Conservation (phyloP, 2,888 invertebrate genomes). For the Nemapogon koenigi region DNA sequence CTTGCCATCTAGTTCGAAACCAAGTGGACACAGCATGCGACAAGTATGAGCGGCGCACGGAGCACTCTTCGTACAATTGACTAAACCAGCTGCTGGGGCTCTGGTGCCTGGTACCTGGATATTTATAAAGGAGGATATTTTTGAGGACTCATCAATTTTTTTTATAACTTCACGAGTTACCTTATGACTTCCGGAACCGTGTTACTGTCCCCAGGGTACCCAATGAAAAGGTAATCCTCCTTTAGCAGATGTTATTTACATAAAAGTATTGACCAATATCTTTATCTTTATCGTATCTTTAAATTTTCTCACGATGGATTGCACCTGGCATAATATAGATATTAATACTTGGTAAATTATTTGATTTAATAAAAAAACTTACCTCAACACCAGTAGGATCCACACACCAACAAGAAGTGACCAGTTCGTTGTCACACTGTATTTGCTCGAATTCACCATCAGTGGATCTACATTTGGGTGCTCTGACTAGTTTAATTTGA, state of each 20-base stretch:
- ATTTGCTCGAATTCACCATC: conserved; percentile 79
- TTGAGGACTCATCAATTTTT: too few relatives aligned
- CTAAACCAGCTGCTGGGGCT: conserved; percentile 67
- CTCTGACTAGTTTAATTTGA: conserved; percentile 51
- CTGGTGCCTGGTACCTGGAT: conserved; percentile 72
- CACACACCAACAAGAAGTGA: conserved; percentile 84
- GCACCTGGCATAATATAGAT: too few relatives aligned
- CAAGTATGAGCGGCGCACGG: conserved; percentile 83
- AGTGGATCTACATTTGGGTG: conserved; percentile 74
- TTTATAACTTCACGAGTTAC: too few relatives aligned
- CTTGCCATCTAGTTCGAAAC: conserved; percentile 72
- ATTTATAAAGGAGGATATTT: too few relatives aligned
- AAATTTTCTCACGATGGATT: too few relatives aligned
- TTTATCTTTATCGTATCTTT: too few relatives aligned
- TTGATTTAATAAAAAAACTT: not conserved
- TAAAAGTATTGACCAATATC: too few relatives aligned
- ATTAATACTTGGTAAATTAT: too few relatives aligned
- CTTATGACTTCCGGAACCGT: too few relatives aligned
- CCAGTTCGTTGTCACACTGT: conserved; percentile 77
- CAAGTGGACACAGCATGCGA: conserved; percentile 86
- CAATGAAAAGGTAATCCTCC: too few relatives aligned
- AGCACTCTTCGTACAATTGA: conserved; percentile 73
- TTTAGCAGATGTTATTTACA: too few relatives aligned
- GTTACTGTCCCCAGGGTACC: too few relatives aligned
- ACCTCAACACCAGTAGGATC: conserved; percentile 79